Evolutionary conservation across 2,113 vertebrate genomes (phyloP).

Genomic region (Hassar affinis): DNA sequence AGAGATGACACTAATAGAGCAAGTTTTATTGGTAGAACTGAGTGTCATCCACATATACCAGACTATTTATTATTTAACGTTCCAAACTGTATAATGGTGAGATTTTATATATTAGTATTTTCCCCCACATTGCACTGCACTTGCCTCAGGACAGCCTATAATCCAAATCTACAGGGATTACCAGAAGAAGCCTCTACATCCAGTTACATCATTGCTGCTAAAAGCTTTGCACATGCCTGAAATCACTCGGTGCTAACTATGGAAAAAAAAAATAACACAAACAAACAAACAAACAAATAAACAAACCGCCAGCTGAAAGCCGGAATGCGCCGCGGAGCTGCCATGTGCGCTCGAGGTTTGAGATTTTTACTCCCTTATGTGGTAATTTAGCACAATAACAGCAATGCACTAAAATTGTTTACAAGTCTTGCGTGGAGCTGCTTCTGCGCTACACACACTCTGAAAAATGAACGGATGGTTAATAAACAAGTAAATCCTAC

Average conservation of each 20-base stretch:
- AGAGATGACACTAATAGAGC: slow-evolving; percentile 34
- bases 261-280: background rate
- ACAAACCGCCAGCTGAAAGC: background rate
- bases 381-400: background rate
- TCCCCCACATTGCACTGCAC: background rate
- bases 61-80: background rate
- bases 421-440: background rate
- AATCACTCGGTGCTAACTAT: slow-evolving; percentile 19
- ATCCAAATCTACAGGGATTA: slow-evolving; percentile 23
- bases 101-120: background rate
- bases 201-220: slow-evolving; percentile 29
- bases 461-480: background rate
- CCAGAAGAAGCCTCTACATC: slow-evolving; percentile 9
- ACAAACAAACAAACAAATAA: background rate
- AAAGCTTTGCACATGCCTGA: slow-evolving; percentile 36
- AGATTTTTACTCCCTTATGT: background rate
- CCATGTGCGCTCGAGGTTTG: background rate
- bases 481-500: background rate
- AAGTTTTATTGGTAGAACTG: slow-evolving; percentile 1
- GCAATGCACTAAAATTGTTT: background rate
- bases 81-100: background rate
- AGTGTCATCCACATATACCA: background rate
- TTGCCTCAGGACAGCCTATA: background rate
- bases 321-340: background rate
- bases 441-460: background rate